phyloP scores from a whole-genome alignment of 2,888 invertebrate genomes.

The Lithophane semibrunnea region DNA sequence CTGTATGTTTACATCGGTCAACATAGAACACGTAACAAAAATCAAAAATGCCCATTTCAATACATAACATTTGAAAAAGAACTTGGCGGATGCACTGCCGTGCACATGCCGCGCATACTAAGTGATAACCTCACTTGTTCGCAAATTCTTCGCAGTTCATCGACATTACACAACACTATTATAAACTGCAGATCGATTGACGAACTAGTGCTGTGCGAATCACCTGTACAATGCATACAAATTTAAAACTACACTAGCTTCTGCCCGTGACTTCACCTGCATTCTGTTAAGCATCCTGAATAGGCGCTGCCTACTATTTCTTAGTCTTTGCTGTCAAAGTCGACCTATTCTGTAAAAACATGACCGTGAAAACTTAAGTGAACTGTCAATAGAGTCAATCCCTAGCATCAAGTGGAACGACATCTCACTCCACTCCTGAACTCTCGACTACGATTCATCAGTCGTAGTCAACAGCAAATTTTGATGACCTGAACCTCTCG shows the following conservation, averaged over 20 bases:
- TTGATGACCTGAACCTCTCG: not conserved
- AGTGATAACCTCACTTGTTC: slow-evolving; percentile 60
- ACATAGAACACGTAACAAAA: slow-evolving; percentile 4
- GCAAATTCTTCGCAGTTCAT: slow-evolving; percentile 67
- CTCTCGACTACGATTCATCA: not conserved
- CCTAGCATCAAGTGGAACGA: not conserved
- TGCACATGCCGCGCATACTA: slow-evolving; percentile 60
- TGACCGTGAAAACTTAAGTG: not conserved
- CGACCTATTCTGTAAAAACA: not conserved
- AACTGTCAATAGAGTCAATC: not conserved
- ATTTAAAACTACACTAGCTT: slow-evolving; percentile 12
- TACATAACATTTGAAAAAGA: slow-evolving; percentile 47
- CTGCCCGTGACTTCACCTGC: not conserved
- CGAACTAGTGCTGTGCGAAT: slow-evolving; percentile 24
- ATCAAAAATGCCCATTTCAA: slow-evolving; percentile 25
- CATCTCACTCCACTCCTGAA: not conserved
- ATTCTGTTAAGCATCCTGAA: not conserved
- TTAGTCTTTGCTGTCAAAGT: not conserved
- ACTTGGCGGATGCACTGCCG: slow-evolving; percentile 67
- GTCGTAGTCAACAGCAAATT: too few species aligned
- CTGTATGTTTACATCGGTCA: not conserved
- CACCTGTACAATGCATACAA: slow-evolving; percentile 47
- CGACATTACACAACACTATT: slow-evolving; percentile 56
- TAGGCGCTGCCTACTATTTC: not conserved
- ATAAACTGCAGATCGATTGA: slow-evolving; percentile 51